Evolutionary conservation across 1,140 invertebrate genomes (phyloP).

Genomic region (Dreissena polymorpha): DNA sequence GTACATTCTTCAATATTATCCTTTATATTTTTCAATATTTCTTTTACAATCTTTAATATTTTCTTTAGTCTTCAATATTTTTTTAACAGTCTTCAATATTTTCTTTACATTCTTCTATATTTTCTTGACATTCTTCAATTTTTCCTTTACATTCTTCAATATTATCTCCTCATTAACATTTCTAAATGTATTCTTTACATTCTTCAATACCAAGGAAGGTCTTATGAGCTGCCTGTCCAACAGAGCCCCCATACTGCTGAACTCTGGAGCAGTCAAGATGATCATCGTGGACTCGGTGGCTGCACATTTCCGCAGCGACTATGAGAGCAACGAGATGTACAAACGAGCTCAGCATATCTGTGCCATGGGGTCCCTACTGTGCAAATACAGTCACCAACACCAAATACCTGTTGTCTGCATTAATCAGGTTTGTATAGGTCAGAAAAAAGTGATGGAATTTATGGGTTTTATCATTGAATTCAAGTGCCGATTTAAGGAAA

Average conservation of each 20-base stretch:
- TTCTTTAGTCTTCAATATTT: no score
- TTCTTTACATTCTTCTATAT: no score
- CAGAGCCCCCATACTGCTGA: constrained; percentile 81
- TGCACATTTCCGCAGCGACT: constrained; percentile 85
- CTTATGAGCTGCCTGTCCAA: constrained; percentile 83
- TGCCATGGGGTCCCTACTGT: constrained; percentile 82
- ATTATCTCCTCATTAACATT: no score
- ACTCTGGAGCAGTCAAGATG: constrained; percentile 82
- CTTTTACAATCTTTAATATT: no score
- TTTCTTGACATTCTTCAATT: no score
- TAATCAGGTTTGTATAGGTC: constrained; percentile 84
- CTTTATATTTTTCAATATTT: no score
- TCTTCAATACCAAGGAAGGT: constrained; percentile 80
- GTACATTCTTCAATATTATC: no score
- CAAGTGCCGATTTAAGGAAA: no score
- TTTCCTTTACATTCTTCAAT: no score
- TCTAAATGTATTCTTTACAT: no score
- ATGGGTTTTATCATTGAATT: no score
- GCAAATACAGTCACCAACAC: constrained; percentile 82
- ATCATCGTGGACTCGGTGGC: constrained; percentile 89
- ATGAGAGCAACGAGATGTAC: constrained; percentile 78
- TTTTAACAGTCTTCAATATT: no score
- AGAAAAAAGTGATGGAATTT: background rate
- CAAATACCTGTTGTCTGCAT: constrained; percentile 85
- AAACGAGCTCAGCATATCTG: constrained; percentile 83